Base-by-base conservation (phyloP, 2,113 vertebrate species). In the Sinocyclocheilus maitianheensis region DNA sequence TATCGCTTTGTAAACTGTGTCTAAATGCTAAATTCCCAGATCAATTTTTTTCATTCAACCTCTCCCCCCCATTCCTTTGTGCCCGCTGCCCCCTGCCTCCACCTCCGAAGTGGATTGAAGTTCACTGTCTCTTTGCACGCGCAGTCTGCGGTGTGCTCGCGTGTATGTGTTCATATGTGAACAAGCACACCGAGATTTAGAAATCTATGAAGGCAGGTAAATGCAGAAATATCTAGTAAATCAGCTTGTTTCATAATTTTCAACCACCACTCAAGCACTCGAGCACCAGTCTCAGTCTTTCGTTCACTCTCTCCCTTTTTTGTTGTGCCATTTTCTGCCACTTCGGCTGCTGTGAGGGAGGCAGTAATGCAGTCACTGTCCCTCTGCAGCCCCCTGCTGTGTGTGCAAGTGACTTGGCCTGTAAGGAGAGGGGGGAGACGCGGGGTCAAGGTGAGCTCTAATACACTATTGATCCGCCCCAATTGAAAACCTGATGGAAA, bases 401-500 rank as follows among this genome's bases (percentile, higher is more conserved):
- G 94, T 93, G 93, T 90, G 92, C 93, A 93, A 95, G 93, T 94
- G 94, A 94, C 93, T 93, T 92, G 94, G 94, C 92, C 94, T 93
- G 92, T 94, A 93, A 92, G 81, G 85, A 86, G 91, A 90, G 90
- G 91, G 91, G 91, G 90, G 91, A 91, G 93, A 92, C 92, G 92
- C 71, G 91, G 94, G 95, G 95, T 96, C 95, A 96, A 96, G 95
- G 95, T 95, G 94, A 95, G 94, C 94, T 95, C 94, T 96, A 96
- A 96, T 95, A 96, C 94, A 96, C 92, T 96, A 96, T 96, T 95
- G 95, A 95, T 95, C 95, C 92, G 89, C 91, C 93, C 95, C 95
- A 95, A 96, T 96, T 96, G 95, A 96, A 96, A 95, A 94, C 94
- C 94, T 95, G 94, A 95, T 95, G 94, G 94, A 95, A 96, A 95